A percentile compares a stretch with the other conserved stretches of the same genome.
Conservation (phyloP, 2,888 invertebrate species). For the Ischnura elegans region DNA sequence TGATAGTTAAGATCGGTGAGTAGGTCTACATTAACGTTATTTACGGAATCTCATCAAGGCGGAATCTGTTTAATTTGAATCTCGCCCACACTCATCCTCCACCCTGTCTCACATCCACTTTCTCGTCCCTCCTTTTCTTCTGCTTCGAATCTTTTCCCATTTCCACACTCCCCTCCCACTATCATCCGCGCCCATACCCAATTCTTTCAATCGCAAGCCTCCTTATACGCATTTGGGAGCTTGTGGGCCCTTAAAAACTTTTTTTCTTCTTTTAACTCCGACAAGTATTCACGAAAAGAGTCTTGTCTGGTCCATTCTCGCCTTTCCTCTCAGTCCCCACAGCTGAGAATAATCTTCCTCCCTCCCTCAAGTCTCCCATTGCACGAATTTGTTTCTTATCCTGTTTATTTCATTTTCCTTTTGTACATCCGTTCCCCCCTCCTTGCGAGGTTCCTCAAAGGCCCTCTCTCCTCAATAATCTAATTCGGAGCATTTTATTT, state of each 20-base stretch:
- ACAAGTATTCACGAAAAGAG: too few relatives aligned
- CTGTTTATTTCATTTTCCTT: conserved; percentile 42
- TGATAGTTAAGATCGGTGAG: too few relatives aligned
- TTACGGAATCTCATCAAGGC: too few relatives aligned
- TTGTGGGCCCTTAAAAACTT: conserved; percentile 36
- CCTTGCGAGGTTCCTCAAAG: conserved; percentile 20
- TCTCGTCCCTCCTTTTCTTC: too few relatives aligned
- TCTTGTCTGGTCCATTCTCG: background rate
- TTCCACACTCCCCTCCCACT: conserved; percentile 56
- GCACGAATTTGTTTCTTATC: conserved; percentile 51
- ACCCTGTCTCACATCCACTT: too few relatives aligned
- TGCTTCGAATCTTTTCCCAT: conserved; percentile 37
- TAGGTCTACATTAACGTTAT: too few relatives aligned
- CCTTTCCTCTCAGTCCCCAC: background rate
- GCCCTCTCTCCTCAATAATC: conserved; percentile 37
- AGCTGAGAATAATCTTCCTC: background rate
- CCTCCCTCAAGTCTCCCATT: background rate
- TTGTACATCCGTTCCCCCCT: background rate
- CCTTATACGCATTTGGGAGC: conserved; percentile 44
- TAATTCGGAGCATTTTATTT: background rate
- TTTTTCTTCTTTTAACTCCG: too few relatives aligned
- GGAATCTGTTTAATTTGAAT: too few relatives aligned
- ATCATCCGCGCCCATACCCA: background rate
- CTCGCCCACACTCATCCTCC: too few relatives aligned
- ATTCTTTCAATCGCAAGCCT: conserved; percentile 56